These are phyloP conservation scores for Xenentodon cancila DNA, from an alignment of 2,797 vertebrate species.

Conservation along the genomic window DNA sequence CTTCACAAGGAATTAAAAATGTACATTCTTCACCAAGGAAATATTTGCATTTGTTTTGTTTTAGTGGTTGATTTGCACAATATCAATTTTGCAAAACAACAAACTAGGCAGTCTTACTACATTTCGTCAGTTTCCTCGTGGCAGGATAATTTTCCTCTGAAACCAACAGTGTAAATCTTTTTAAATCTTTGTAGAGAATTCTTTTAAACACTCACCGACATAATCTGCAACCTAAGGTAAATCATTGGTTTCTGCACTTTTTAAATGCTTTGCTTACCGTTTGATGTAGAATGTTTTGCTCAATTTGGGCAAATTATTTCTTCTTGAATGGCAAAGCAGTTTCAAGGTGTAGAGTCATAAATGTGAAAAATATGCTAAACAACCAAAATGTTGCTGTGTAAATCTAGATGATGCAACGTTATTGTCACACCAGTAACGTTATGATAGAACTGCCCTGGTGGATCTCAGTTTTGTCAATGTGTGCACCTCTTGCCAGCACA, in stretches of 20 bases:
- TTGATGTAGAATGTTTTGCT: constrained; percentile 51
- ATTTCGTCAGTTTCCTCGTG: constrained; percentile 10
- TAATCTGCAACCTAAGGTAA: constrained; percentile 32
- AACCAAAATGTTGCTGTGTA: constrained; percentile 7
- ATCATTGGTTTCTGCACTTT: too few species aligned
- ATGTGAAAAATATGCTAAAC: constrained; percentile 2
- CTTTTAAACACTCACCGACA: constrained; percentile 26
- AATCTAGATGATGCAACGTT: constrained; percentile 33
- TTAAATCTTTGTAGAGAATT: constrained; percentile 35
- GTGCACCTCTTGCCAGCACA: too few species aligned
- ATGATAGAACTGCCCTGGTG: constrained; percentile 29
- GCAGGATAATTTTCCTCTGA: constrained; percentile 41
- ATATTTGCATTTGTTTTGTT: constrained; percentile 70
- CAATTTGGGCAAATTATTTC: constrained; percentile 55
- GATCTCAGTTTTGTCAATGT: constrained; percentile 47
- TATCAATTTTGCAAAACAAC: too few species aligned
- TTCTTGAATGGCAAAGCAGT: constrained; percentile 13
- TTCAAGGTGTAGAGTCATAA: constrained; percentile 23
- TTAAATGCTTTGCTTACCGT: constrained; percentile 31
- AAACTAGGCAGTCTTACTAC: background rate
- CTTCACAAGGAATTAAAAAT: constrained; percentile 61
- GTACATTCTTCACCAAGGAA: constrained; percentile 32
- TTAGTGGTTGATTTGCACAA: constrained; percentile 46
- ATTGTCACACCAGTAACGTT: background rate
- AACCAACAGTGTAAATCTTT: constrained; percentile 60